These are phyloP conservation scores for Catostylus mosaicus DNA, from an alignment of 30 jellyfish, hydroid and myxozoan species.

Conservation along the genomic window DNA sequence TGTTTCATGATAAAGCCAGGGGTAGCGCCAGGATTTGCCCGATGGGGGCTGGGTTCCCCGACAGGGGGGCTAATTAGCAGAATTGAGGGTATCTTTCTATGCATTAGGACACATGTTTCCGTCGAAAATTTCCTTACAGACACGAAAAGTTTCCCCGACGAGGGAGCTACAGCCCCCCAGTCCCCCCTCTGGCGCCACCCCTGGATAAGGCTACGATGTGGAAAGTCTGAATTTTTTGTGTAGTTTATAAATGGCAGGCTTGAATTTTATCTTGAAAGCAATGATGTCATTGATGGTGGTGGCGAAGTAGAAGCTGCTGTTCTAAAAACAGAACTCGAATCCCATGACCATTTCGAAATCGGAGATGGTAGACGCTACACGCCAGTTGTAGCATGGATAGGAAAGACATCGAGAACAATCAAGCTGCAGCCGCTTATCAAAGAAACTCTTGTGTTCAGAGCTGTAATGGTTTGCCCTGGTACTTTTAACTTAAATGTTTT, in stretches of 20 bases:
- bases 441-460: slow-evolving; percentile 25
- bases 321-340: slow-evolving; percentile 1
- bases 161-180: too few species aligned
- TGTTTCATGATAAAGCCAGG: too few species aligned
- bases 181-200: too few species aligned
- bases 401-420: slow-evolving; percentile 39
- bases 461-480: slow-evolving; percentile 50
- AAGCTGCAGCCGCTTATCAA: slow-evolving; percentile 32
- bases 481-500: slow-evolving; percentile 41
- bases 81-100: too few species aligned
- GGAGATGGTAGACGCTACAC: slow-evolving; percentile 13
- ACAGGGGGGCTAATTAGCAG: too few species aligned
- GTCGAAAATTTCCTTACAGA: too few species aligned
- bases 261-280: background rate
- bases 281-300: background rate
- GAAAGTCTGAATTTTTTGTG: background rate
- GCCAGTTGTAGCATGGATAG: slow-evolving; percentile 36
- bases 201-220: too few species aligned
- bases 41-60: too few species aligned
- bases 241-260: background rate
- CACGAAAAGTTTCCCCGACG: too few species aligned
- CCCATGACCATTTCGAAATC: background rate
- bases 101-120: too few species aligned
- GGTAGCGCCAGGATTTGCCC: too few species aligned
- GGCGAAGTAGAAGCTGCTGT: slow-evolving; percentile 31